phyloP scores from a whole-genome alignment of 2,113 vertebrate genomes.

The Gadus chalcogrammus region DNA sequence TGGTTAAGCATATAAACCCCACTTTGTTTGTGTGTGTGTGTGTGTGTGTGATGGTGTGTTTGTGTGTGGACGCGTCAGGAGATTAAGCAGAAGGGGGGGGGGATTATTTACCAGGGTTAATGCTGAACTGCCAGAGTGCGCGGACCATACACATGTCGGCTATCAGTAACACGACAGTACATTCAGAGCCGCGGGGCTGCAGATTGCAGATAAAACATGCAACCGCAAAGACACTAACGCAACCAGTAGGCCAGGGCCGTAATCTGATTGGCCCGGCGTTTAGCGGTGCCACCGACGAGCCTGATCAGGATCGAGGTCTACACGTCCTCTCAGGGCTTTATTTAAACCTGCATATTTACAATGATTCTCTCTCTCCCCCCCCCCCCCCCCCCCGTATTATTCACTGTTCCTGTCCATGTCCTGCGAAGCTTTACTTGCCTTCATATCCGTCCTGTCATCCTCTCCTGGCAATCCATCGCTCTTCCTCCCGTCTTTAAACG shows the following conservation, averaged over 20 bases:
- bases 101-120: conserved; percentile 56
- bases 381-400: too few species aligned
- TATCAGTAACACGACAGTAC: conserved; percentile 51
- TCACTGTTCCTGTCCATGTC: too few species aligned
- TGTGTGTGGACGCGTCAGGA: not conserved
- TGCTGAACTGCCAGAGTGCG: conserved; percentile 39
- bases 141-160: conserved; percentile 29
- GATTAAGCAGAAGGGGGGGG: conserved; percentile 4
- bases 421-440: too few species aligned
- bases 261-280: conserved; percentile 48
- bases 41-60: not conserved
- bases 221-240: conserved; percentile 19
- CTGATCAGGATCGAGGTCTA: conserved; percentile 35
- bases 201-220: conserved; percentile 56
- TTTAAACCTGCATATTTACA: too few species aligned
- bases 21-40: too few species aligned
- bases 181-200: conserved; percentile 56
- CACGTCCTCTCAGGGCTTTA: too few species aligned
- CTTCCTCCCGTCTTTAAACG: too few species aligned
- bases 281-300: conserved; percentile 34
- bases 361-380: too few species aligned
- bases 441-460: too few species aligned
- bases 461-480: too few species aligned
- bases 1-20: too few species aligned
- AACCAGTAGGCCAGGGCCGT: conserved; percentile 17